Evolutionary conservation across 2,113 vertebrate species (phyloP), one percentile per base, ranked within the genome.

Genomic region (Pterocles burchelli): DNA sequence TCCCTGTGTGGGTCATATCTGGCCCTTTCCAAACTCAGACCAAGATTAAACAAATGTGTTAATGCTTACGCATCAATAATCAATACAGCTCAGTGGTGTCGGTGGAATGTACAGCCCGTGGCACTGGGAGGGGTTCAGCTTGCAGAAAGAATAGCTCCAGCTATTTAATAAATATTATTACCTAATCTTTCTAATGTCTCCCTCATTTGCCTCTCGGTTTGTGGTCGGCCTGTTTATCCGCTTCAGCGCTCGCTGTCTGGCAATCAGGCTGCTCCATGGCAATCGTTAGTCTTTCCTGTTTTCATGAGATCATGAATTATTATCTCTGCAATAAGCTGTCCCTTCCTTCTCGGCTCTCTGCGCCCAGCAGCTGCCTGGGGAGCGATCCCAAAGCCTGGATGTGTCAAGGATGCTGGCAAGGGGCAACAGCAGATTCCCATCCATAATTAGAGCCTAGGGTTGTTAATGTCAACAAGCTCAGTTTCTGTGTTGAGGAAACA

Each of bases 221-320:
- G 70, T 0, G 2, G 80, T 78, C 20, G 17, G 85, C 66, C 62
- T 91, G 93, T 88, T 93, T 86, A 66, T 90, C 58, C 4, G 0
- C 80, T 90, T 96, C 95, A 95, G 65, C 0, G 7, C 88, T 83
- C 18, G 31, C 85, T 90, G 72, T 88, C 90, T 90, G 90, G 95
- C 95, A 90, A 41, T 88, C 92, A 81, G 73, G 61, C 92, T 81
- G 65, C 88, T 96, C 52, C 75, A 26, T 18, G 65, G 88, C 79
- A 84, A 90, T 96, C 79, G 36, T 90, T 63, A 90, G 65, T 72
- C 79, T 80, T 96, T 94, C 95, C 93, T 96, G 85, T 94, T 94
- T 96, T 92, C 76, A 73, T 93, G 95, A 96, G 79, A 71, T 96
- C 95, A 95, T 91, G 38, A 96, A 77, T 95, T 94, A 89, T 92